Base-by-base conservation (phyloP, 2,888 invertebrate species). In the Caenorhabditis parvicauda region DNA sequence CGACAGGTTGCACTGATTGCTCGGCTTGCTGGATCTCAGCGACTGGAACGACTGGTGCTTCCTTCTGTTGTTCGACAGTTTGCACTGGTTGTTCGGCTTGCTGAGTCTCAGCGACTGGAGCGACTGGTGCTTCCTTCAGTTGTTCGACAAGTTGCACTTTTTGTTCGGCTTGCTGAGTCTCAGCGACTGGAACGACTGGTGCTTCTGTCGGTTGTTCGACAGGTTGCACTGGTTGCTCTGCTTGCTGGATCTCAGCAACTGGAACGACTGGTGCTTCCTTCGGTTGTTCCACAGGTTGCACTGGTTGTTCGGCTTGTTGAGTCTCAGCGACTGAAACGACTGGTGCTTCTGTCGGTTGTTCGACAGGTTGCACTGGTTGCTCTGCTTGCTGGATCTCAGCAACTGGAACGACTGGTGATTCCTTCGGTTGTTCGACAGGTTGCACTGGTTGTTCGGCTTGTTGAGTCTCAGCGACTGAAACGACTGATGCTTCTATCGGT, bases 151-250 rank as follows among this genome's bases (percentile, higher is more conserved):
- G 29, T 44, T 46, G 28, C 17, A 27, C 17, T 51, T 51, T 45
- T 29, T 53, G 25, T 27, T 29, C 29, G 17, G 59, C 21, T 19
- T 35, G 44, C n/a, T 27, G 32, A 14, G 35, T 45, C 51, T 58
- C 60, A 25, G 22, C 27, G 12, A 60, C 29, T 38, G 43, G 39
- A 35, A 38, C 24, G 17, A 27, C 17, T 28, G 29, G 44, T 27
- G 47, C 58, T 28, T 35, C 58, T 5, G 19, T 42, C 6, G 29
- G 29, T 57, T 19, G 41, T 42, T 61, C 46, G 17, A 22, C 41
- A 22, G 38, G 27, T 25, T 46, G 24, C 19, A 41, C 5, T 19
- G 19, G 22, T 64, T 49, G 35, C 17, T 27, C 19, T 55, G 35
- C 12, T 42, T 55, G n/a, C 1, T 25, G 41, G 21, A 24, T 45